Evolutionary conservation across 2,888 invertebrate species (phyloP).

Genomic region (Bellardia bayeri): DNA sequence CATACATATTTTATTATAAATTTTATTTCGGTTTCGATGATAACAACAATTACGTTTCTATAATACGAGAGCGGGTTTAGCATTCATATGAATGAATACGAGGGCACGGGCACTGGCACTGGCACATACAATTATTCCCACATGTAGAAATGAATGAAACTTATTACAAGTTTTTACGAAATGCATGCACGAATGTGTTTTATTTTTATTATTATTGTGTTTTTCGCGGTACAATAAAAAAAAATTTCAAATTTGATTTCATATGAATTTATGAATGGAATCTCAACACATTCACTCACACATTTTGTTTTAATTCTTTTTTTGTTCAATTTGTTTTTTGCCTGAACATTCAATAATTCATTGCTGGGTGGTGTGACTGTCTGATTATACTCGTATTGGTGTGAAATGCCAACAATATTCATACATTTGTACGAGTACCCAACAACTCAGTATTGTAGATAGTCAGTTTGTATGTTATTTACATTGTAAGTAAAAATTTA

Average conservation of each 20-base stretch:
- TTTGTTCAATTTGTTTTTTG: background rate
- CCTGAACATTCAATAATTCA: background rate
- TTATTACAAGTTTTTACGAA: background rate
- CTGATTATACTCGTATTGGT: background rate
- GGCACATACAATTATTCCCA: background rate
- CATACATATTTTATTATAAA: background rate
- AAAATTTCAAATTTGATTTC: conserved; percentile 48
- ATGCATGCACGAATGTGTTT: background rate
- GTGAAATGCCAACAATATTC: conserved; percentile 16
- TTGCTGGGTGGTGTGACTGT: background rate
- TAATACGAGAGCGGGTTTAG: background rate
- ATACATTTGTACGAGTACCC: background rate
- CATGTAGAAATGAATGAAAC: conserved; percentile 8
- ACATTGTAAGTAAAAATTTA: background rate
- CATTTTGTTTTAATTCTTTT: background rate
- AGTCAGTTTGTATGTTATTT: background rate
- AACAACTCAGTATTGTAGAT: background rate
- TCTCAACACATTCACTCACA: conserved; percentile 27
- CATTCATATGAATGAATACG: background rate
- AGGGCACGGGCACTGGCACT: background rate
- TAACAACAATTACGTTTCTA: background rate
- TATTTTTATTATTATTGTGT: background rate
- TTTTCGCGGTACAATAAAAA: conserved; percentile 9
- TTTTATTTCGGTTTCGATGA: background rate
- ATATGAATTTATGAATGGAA: conserved; percentile 51